Percentiles rank a stretch among this genome's conserved stretches.
Conservation (phyloP, 2,113 vertebrate species). For the Phalacrocorax pelagicus region DNA sequence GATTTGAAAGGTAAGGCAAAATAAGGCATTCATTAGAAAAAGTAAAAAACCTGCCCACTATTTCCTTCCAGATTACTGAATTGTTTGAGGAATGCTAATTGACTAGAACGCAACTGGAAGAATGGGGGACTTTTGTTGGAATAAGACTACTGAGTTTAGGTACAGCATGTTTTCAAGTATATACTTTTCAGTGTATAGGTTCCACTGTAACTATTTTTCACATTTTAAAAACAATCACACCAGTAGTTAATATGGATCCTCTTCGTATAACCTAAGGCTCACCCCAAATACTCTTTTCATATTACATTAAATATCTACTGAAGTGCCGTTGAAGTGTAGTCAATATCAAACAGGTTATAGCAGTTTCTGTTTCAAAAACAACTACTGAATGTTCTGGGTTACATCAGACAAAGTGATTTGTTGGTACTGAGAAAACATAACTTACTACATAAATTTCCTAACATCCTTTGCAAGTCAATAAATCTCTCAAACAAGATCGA, state of each 20-base stretch:
- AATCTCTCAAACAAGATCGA: neutral
- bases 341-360: neutral
- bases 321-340: neutral
- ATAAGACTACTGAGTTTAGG: neutral
- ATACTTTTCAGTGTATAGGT: neutral
- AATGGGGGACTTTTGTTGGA: neutral
- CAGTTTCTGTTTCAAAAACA: neutral
- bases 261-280: neutral
- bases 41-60: neutral
- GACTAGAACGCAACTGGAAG: neutral
- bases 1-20: neutral
- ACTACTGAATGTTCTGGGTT: neutral
- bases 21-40: neutral
- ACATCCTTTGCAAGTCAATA: neutral
- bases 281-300: neutral
- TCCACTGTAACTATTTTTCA: neutral
- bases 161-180: neutral
- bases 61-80: neutral
- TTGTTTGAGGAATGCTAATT: neutral
- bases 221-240: neutral
- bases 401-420: neutral
- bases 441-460: neutral
- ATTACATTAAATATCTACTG: neutral
- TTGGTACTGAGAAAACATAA: neutral
- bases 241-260: neutral